phyloP scores from a whole-genome alignment of 2,113 vertebrate genomes.

The Lycaon pictus region DNA sequence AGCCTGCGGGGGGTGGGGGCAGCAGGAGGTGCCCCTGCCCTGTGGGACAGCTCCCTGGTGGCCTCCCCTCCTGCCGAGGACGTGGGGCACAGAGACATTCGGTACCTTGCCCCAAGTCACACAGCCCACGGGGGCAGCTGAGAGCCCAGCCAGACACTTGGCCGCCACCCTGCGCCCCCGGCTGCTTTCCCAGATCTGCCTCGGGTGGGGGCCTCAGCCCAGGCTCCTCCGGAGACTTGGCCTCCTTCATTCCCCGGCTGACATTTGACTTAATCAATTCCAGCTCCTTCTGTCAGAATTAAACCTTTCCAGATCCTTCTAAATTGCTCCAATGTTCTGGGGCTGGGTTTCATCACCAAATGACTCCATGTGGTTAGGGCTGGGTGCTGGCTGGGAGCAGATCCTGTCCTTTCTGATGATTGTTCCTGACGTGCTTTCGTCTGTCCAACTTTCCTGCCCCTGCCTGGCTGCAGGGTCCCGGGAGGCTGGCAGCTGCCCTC shows the following conservation, averaged over 20 bases:
- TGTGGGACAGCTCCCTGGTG: not conserved
- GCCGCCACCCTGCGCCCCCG: not conserved
- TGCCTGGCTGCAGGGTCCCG: not conserved
- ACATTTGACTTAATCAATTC: not conserved
- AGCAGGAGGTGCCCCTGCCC: not conserved
- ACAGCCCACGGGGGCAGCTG: not conserved
- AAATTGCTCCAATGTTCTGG: not conserved
- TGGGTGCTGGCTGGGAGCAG: not conserved
- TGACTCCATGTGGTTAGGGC: fast-evolving
- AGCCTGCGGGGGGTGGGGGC: not conserved
- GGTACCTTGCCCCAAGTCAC: not conserved
- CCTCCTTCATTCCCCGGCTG: not conserved
- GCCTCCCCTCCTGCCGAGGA: not conserved
- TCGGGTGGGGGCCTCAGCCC: not conserved
- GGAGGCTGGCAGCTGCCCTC: fast-evolving
- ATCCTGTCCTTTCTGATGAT: not conserved
- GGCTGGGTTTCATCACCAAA: not conserved
- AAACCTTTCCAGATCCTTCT: not conserved
- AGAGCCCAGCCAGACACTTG: not conserved
- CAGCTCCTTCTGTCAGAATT: not conserved
- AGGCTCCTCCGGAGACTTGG: not conserved
- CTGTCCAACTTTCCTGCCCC: not conserved
- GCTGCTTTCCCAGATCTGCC: not conserved
- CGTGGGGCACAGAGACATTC: not conserved
- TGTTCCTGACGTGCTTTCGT: not conserved